Evolutionary conservation across 2,888 invertebrate species (phyloP).

Genomic region (Beris chalybata): DNA sequence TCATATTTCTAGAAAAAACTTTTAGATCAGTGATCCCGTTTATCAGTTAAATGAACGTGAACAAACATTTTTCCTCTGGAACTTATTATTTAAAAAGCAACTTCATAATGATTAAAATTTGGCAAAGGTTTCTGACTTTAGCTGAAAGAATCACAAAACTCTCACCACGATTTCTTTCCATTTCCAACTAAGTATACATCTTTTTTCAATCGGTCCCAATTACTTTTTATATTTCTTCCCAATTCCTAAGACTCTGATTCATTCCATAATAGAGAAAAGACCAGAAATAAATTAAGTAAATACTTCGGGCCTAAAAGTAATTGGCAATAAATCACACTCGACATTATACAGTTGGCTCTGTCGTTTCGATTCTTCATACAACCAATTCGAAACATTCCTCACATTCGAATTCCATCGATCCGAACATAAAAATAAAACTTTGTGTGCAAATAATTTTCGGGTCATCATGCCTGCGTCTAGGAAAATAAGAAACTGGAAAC

Average conservation of each 20-base stretch:
- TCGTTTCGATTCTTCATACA: neutral
- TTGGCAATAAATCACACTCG: neutral
- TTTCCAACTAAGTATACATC: neutral
- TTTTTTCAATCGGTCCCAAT: neutral
- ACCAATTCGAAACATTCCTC: neutral
- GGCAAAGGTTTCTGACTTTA: too few relatives aligned
- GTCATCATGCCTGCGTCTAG: constrained; percentile 12
- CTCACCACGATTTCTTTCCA: neutral
- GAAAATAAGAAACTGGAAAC: constrained; percentile 17
- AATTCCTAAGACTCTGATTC: too few relatives aligned
- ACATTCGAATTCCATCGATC: constrained; percentile 3
- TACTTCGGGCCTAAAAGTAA: neutral
- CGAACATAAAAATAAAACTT: neutral
- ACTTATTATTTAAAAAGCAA: too few relatives aligned
- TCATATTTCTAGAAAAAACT: too few relatives aligned
- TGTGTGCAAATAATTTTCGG: neutral
- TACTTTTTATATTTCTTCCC: neutral
- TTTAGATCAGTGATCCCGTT: too few relatives aligned
- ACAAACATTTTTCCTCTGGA: too few relatives aligned
- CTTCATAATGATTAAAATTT: too few relatives aligned
- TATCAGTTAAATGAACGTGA: too few relatives aligned
- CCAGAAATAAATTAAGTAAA: neutral
- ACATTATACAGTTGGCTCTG: neutral
- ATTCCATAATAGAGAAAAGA: too few relatives aligned
- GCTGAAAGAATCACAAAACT: neutral